Percentiles rank a stretch among this genome's conserved stretches.
phyloP scores from a whole-genome alignment of 2,797 vertebrate species.

The Lutjanus campechanus region DNA sequence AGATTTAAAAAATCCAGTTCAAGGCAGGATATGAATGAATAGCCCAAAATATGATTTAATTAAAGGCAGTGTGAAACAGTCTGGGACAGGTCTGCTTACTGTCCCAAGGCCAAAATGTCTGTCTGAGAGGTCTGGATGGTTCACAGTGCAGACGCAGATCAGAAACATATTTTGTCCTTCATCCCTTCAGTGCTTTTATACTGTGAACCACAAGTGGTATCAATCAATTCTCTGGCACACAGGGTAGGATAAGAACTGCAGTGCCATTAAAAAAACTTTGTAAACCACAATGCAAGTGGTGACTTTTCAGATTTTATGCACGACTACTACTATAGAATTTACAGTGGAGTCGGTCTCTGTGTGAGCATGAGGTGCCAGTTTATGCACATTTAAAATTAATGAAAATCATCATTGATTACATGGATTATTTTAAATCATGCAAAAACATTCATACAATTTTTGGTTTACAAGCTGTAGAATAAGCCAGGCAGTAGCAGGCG shows the following conservation, averaged over 20 bases:
- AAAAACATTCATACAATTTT: neutral
- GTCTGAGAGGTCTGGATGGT: neutral
- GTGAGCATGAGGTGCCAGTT: neutral
- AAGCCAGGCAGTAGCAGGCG: neutral
- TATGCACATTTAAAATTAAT: neutral
- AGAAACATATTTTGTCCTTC: neutral
- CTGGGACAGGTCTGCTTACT: too few relatives aligned
- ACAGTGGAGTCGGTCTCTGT: neutral
- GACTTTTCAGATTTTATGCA: slow-evolving; percentile 14
- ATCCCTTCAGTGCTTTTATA: neutral
- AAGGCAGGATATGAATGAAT: too few relatives aligned
- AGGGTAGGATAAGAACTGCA: neutral
- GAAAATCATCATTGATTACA: neutral
- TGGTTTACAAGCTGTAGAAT: neutral
- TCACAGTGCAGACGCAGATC: neutral
- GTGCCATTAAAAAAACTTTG: neutral
- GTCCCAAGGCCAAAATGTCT: too few relatives aligned
- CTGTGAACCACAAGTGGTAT: neutral
- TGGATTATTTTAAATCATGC: neutral
- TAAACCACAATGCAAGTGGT: slow-evolving; percentile 4
- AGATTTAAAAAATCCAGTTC: too few relatives aligned
- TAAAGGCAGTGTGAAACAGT: too few relatives aligned
- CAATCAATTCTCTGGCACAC: neutral
- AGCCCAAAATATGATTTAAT: too few relatives aligned
- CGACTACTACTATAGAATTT: neutral